A percentile compares a stretch with the other conserved stretches of the same genome.
phyloP scores from a whole-genome alignment of 2,888 invertebrate species.

The Folsomia manolachei region DNA sequence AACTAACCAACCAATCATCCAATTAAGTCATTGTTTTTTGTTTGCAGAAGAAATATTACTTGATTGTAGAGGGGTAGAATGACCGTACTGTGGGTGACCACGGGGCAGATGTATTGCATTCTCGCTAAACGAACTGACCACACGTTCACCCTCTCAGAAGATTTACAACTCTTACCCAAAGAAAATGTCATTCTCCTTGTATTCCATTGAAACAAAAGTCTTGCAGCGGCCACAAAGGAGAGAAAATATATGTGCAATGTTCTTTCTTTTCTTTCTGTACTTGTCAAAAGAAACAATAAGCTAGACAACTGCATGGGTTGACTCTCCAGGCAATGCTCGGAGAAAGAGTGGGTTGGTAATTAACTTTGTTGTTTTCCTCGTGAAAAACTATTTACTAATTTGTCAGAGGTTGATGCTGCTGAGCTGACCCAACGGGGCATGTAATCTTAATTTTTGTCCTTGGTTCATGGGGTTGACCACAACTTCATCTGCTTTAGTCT shows the following conservation, averaged over 20 bases:
- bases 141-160: background rate
- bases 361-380: constrained; percentile 8
- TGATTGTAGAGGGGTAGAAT: background rate
- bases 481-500: no score
- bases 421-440: background rate
- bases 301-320: no score
- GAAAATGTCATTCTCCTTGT: background rate
- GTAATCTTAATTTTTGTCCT: no score
- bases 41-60: background rate
- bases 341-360: constrained; percentile 1
- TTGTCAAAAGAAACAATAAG: background rate
- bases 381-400: constrained; percentile 9
- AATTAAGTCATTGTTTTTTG: no score
- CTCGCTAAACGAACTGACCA: no score
- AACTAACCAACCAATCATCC: background rate
- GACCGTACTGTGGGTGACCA: no score
- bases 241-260: background rate
- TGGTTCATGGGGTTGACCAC: no score
- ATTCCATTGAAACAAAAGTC: background rate
- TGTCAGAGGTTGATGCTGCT: background rate
- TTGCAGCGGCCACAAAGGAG: background rate
- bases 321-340: background rate
- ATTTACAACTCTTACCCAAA: background rate
- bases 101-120: no score
- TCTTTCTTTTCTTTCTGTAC: background rate